These are phyloP conservation scores for Paedocypris micromegethes DNA, from an alignment of 2,797 vertebrate species.

Conservation along the genomic window DNA sequence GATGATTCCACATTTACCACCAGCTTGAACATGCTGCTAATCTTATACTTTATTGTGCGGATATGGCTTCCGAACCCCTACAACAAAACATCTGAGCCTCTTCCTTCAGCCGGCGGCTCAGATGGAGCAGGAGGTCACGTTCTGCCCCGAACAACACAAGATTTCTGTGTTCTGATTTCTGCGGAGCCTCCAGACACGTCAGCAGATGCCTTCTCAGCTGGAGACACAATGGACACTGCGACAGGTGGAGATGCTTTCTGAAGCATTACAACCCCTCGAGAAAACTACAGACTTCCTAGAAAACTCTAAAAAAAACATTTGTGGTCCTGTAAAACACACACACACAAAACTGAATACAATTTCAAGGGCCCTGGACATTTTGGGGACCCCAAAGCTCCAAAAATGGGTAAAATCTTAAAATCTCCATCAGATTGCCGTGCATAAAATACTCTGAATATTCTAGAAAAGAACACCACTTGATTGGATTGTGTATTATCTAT, in stretches of 20 bases:
- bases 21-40: not conserved
- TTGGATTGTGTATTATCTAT: constrained; percentile 6
- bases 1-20: not conserved
- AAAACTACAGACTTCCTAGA: not conserved
- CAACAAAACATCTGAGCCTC: no score
- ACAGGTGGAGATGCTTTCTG: constrained; percentile 22
- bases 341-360: no score
- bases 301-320: no score
- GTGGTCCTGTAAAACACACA: no score
- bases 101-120: constrained; percentile 10
- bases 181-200: constrained; percentile 31
- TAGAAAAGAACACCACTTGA: not conserved
- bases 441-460: no score
- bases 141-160: constrained; percentile 20
- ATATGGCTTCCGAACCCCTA: no score
- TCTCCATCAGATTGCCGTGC: not conserved
- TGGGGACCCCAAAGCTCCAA: no score
- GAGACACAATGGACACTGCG: constrained; percentile 36
- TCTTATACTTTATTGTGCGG: no score
- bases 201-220: constrained; percentile 45
- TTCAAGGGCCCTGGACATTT: no score
- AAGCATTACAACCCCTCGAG: constrained; percentile 1
- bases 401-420: not conserved
- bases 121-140: constrained; percentile 29
- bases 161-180: constrained; percentile 33